Conservation (phyloP, 2,113 vertebrate genomes). For the Periophthalmodon schlosseri region DNA sequence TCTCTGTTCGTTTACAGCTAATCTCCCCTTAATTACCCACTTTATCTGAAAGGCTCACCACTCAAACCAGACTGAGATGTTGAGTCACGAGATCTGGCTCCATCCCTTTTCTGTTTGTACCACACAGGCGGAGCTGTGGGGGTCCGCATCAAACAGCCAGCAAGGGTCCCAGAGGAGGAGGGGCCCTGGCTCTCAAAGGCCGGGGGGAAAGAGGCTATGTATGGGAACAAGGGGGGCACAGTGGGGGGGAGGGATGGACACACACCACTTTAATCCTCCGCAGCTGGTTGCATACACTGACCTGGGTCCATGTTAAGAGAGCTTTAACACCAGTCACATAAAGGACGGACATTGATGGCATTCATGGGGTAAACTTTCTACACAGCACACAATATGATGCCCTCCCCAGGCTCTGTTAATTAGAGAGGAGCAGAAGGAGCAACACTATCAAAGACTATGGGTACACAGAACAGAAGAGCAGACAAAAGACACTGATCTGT, state of each 20-base stretch:
- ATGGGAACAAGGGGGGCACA: slow-evolving; percentile 67
- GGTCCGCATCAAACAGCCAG: slow-evolving; percentile 77
- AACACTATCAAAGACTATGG: slow-evolving; percentile 56
- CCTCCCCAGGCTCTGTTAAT: slow-evolving; percentile 68
- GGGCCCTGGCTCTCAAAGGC: slow-evolving; percentile 61
- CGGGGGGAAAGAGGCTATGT: slow-evolving; percentile 68
- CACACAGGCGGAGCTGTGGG: slow-evolving; percentile 74
- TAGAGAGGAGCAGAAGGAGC: slow-evolving; percentile 54
- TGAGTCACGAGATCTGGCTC: slow-evolving; percentile 76
- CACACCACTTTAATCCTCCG: slow-evolving; percentile 80
- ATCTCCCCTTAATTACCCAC: neutral
- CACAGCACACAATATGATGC: slow-evolving; percentile 67
- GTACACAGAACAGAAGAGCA: slow-evolving; percentile 33
- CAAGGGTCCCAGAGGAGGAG: slow-evolving; percentile 61
- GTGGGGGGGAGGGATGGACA: slow-evolving; percentile 60
- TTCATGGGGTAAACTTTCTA: slow-evolving; percentile 67
- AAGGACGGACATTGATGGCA: slow-evolving; percentile 65
- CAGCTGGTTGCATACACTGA: slow-evolving; percentile 75
- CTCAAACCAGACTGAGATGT: slow-evolving; percentile 54
- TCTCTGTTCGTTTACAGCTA: neutral
- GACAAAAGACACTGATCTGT: slow-evolving; percentile 15
- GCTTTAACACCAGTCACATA: slow-evolving; percentile 72
- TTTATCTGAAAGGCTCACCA: neutral
- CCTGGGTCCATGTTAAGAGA: slow-evolving; percentile 61
- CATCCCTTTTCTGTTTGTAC: slow-evolving; percentile 70